Base-by-base conservation (phyloP, 2,888 invertebrate genomes). In the Masnerella sp. region DNA sequence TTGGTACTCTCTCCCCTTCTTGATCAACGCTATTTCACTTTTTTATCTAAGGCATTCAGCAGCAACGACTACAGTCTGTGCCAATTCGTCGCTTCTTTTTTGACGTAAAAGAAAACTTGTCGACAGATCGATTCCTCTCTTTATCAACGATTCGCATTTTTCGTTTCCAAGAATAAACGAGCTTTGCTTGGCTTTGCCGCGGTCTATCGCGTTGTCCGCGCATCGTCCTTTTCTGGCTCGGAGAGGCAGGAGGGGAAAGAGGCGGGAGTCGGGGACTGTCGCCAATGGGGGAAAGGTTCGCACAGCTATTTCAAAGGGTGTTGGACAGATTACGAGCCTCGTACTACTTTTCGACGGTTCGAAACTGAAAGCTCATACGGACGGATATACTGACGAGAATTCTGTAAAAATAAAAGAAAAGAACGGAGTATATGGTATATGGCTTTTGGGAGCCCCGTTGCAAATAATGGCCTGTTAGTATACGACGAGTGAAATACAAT, bases 61-160 rank as follows among this genome's bases (percentile, higher is more conserved):
- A 47, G 69, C 69, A 71, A 64, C 74, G 74, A 62, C 69, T 65
- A 68, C 71, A 72, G 64, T 65, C 76, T 49, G 70, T 73, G 77
- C 75, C 77, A 75, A 75, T 77, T 77, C 77, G 77, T 75, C 80
- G 81, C 78, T 82, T 82, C 81, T 81, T 82, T 81, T 82, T 82
- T 82, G 81, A 82, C 79, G 80, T 80, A 74, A 71, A 81, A 78
- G 79, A 77, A 77, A 77, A 77, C 76, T 79, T 78, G 75, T 77
- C 78, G 75, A 74, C 81, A 81, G 82, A 82, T 82, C 82, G 82
- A 82, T 82, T 74, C 73, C 18, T 76, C 73, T 74, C 70, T 77
- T 78, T 74, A 73, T 77, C 74, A 76, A 75, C 78, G 70, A 78
- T 76, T 78, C 76, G 77, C 68, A 78, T 75, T 75, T 76, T 77